These are phyloP conservation scores for Folsomia manolachei DNA, from an alignment of 2,888 invertebrate species.

Conservation along the genomic window DNA sequence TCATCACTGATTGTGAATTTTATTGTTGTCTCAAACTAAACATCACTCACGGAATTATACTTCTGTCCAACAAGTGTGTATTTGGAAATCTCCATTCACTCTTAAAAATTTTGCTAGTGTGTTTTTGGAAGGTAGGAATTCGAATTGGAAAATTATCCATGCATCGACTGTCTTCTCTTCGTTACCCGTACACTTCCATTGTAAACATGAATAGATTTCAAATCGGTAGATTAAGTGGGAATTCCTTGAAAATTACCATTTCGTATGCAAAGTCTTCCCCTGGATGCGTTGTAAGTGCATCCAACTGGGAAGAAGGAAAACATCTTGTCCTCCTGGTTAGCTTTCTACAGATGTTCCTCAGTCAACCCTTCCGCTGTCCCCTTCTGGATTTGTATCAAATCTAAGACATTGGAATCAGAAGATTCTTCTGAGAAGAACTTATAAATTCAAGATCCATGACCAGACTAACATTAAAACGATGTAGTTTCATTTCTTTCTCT, in stretches of 20 bases:
- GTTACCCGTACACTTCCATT: conserved; percentile 6
- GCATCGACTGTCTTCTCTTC: not conserved
- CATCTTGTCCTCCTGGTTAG: not conserved
- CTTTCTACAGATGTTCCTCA: not conserved
- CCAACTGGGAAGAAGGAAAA: not conserved
- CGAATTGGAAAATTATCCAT: too few relatives aligned
- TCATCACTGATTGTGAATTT: too few relatives aligned
- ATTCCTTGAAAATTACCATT: conserved; percentile 24
- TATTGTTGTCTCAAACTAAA: too few relatives aligned
- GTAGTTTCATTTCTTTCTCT: not conserved
- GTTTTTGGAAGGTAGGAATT: too few relatives aligned
- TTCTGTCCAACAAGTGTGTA: too few relatives aligned
- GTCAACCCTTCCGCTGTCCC: too few relatives aligned
- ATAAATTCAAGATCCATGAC: not conserved
- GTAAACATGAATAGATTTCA: conserved; percentile 37
- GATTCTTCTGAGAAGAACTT: too few relatives aligned
- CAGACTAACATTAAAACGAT: not conserved
- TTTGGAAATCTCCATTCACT: too few relatives aligned
- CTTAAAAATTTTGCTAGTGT: too few relatives aligned
- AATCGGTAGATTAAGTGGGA: conserved; percentile 39
- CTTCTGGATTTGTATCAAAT: too few relatives aligned
- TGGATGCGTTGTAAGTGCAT: conserved; percentile 16
- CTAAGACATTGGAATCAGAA: too few relatives aligned
- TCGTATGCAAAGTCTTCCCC: conserved; percentile 28
- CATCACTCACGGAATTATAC: too few relatives aligned